Evolutionary conservation across 2,888 invertebrate genomes (phyloP).

Genomic region (Dascillus cervinus): DNA sequence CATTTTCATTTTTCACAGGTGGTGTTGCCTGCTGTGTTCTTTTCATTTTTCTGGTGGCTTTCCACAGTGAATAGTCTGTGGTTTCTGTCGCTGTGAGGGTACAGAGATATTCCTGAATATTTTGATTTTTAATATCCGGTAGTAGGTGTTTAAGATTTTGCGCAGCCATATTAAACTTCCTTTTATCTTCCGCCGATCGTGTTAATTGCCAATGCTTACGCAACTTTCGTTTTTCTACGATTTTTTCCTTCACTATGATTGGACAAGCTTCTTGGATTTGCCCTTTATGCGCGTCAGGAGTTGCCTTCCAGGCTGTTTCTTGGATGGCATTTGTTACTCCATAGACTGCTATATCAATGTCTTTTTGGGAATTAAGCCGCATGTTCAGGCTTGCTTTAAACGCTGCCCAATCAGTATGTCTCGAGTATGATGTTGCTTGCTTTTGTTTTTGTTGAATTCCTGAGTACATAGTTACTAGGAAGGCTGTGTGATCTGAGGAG

Average conservation of each 20-base stretch:
- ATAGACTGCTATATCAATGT: constrained; percentile 12
- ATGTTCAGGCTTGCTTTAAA: constrained; percentile 9
- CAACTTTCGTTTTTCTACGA: constrained; percentile 9
- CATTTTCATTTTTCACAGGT: constrained; percentile 2
- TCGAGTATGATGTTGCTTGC: constrained; percentile 9
- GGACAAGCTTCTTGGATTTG: constrained; percentile 6
- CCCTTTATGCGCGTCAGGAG: constrained; percentile 4
- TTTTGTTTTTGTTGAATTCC: constrained; percentile 5
- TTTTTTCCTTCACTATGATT: constrained; percentile 10
- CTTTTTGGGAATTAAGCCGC: constrained; percentile 8
- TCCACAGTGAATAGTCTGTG: constrained; percentile 5
- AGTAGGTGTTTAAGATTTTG: constrained; percentile 11
- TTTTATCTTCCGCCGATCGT: constrained; percentile 10
- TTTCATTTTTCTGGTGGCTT: constrained; percentile 4
- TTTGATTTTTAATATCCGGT: too few species aligned
- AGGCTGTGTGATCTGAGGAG: constrained; percentile 19
- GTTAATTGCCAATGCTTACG: constrained; percentile 10
- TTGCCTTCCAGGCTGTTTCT: constrained; percentile 14
- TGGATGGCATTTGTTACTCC: constrained; percentile 10
- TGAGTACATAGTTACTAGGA: too few species aligned
- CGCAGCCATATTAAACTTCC: constrained; percentile 10
- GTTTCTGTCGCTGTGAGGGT: too few species aligned
- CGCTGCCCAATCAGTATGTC: constrained; percentile 13
- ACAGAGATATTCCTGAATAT: too few species aligned
- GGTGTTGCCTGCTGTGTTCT: constrained; percentile 1